These are phyloP conservation scores for Ephestia elutella DNA, from an alignment of 1,140 invertebrate species.

Conservation along the genomic window DNA sequence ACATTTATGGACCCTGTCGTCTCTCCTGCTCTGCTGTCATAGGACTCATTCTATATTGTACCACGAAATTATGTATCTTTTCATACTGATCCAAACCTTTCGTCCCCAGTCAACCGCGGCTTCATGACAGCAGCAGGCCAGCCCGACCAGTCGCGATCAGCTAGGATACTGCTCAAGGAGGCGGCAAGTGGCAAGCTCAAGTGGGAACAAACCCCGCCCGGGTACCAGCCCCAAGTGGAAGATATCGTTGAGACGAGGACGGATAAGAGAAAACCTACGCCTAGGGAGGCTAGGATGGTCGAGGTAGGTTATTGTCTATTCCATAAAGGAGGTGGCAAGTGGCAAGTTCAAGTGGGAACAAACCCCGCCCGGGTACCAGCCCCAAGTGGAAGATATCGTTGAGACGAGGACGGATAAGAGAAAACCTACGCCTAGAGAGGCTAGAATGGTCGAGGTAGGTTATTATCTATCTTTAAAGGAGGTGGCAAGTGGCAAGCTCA, in stretches of 20 bases:
- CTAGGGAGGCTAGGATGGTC: conserved; percentile 49
- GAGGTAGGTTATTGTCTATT: conserved; percentile 34
- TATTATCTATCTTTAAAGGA: conserved; percentile 82
- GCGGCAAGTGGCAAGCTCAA: conserved; percentile 92
- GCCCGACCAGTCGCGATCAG: conserved; percentile 93
- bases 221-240: conserved; percentile 47
- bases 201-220: conserved; percentile 90
- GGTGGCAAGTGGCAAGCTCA: conserved; percentile 91
- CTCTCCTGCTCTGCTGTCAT: too few species aligned
- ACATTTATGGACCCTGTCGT: too few species aligned
- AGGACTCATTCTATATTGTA: too few species aligned
- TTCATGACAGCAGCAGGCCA: conserved; percentile 97
- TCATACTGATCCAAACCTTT: too few species aligned
- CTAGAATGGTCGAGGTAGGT: conserved; percentile 53
- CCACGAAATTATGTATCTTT: too few species aligned
- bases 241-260: conserved; percentile 43
- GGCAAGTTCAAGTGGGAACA: conserved; percentile 90
- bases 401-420: conserved; percentile 42
- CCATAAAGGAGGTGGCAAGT: conserved; percentile 97
- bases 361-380: conserved; percentile 82
- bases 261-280: conserved; percentile 52
- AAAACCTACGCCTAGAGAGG: conserved; percentile 54
- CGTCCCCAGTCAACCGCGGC: conserved; percentile 85
- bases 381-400: conserved; percentile 37
- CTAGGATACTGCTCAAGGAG: conserved; percentile 94